A percentile compares a stretch with the other conserved stretches of the same genome.
phyloP scores from a whole-genome alignment of 2,888 invertebrate genomes.

The Tetranychus truncatus region DNA sequence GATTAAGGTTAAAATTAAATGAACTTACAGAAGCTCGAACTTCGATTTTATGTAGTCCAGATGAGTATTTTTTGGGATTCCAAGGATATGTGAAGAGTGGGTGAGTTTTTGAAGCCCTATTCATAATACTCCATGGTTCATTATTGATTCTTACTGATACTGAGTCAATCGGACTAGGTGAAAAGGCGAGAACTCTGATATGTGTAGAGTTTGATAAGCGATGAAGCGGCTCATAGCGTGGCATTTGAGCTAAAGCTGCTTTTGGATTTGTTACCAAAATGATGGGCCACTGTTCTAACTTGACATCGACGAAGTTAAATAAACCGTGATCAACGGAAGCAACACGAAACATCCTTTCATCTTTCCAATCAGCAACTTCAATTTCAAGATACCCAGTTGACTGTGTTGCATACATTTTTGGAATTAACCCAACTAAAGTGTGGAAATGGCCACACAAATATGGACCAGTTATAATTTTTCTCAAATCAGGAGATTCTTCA shows the following conservation, averaged over 20 bases:
- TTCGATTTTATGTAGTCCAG: slow-evolving; percentile 49
- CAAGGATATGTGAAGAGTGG: slow-evolving; percentile 55
- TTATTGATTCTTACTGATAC: slow-evolving; percentile 51
- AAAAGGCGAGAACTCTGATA: slow-evolving; percentile 42
- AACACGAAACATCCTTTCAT: slow-evolving; percentile 59
- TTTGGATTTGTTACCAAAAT: slow-evolving; percentile 77
- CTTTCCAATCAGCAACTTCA: slow-evolving; percentile 81
- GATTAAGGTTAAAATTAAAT: not conserved
- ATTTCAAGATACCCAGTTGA: slow-evolving; percentile 62
- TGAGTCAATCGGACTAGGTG: slow-evolving; percentile 39
- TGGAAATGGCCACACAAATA: slow-evolving; percentile 82
- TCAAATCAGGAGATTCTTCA: slow-evolving; percentile 36
- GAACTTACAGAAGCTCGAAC: slow-evolving; percentile 26
- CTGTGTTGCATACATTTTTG: slow-evolving; percentile 69
- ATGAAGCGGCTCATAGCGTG: slow-evolving; percentile 50
- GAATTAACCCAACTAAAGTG: slow-evolving; percentile 55
- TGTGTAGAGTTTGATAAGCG: slow-evolving; percentile 51
- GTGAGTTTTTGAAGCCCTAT: slow-evolving; percentile 38
- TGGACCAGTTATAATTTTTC: slow-evolving; percentile 40
- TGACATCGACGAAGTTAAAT: slow-evolving; percentile 62
- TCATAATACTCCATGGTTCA: slow-evolving; percentile 45
- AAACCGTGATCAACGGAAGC: slow-evolving; percentile 73
- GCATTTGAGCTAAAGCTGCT: slow-evolving; percentile 52
- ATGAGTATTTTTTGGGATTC: slow-evolving; percentile 46
- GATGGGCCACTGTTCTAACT: slow-evolving; percentile 57